These are phyloP conservation scores for Melanogrammus aeglefinus DNA, from an alignment of 2,797 vertebrate genomes.

Conservation along the genomic window DNA sequence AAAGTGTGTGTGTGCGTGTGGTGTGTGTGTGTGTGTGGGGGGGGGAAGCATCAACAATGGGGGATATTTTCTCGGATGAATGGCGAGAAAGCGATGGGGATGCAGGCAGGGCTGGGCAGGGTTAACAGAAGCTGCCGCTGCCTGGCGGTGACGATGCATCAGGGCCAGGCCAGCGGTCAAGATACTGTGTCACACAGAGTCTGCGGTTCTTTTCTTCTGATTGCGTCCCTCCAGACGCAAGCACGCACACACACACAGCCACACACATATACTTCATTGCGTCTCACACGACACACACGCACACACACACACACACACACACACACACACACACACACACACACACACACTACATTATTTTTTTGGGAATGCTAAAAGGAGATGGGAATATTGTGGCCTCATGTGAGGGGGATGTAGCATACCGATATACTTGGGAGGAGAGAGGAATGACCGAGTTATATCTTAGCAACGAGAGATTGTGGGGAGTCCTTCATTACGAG, in stretches of 20 bases:
- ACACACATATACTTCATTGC: too few relatives aligned
- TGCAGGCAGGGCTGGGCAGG: background rate
- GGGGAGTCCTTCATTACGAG: constrained; percentile 64
- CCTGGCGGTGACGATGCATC: background rate
- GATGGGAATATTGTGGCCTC: background rate
- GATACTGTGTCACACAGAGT: background rate
- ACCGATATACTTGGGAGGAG: background rate
- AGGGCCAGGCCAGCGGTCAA: background rate
- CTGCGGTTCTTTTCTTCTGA: background rate
- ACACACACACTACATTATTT: background rate
- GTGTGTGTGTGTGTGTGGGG: background rate
- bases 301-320: background rate
- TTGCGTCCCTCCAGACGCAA: background rate
- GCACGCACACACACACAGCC: background rate
- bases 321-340: background rate
- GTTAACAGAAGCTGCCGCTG: background rate
- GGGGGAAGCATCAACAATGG: background rate
- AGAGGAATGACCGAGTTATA: background rate
- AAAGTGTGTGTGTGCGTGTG: background rate
- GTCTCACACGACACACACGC: too few relatives aligned
- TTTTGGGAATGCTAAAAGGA: background rate
- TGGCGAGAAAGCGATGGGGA: background rate
- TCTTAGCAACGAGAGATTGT: background rate
- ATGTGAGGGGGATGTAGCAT: background rate
- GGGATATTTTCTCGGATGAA: background rate